Conservation (phyloP, 2,888 invertebrate species). For the Ormyrus labotus region DNA sequence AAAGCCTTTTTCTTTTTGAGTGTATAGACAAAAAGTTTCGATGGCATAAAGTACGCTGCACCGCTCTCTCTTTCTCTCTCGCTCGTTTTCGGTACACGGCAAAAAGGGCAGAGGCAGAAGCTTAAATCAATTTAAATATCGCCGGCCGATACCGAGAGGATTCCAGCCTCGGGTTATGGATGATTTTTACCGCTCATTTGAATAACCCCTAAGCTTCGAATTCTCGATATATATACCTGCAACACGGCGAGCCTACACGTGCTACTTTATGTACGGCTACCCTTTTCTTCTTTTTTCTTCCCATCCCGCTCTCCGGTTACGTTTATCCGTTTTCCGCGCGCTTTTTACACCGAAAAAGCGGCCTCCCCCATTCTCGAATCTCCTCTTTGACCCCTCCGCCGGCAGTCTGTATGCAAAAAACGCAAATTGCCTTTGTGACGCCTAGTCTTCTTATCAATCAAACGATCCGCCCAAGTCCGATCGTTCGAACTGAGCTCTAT, state of each 20-base stretch:
- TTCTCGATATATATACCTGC: slow-evolving; percentile 39
- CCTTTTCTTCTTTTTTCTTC: background rate
- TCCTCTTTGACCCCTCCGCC: background rate
- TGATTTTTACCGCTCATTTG: slow-evolving; percentile 74
- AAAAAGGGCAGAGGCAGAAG: slow-evolving; percentile 42
- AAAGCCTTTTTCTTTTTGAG: slow-evolving; percentile 62
- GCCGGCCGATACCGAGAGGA: slow-evolving; percentile 62
- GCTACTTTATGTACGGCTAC: slow-evolving; percentile 31
- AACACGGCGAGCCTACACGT: slow-evolving; percentile 5
- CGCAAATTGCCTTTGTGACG: slow-evolving; percentile 15
- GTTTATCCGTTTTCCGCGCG: slow-evolving; percentile 32
- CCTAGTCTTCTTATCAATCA: background rate
- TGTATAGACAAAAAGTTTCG: slow-evolving; percentile 62
- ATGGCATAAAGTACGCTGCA: slow-evolving; percentile 57
- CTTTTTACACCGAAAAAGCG: slow-evolving; percentile 22
- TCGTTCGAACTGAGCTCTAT: background rate
- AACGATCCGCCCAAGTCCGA: background rate
- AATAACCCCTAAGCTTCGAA: slow-evolving; percentile 70
- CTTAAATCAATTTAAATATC: slow-evolving; percentile 72
- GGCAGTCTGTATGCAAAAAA: slow-evolving; percentile 24
- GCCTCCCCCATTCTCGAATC: background rate
- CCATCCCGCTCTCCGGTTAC: background rate
- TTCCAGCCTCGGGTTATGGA: slow-evolving; percentile 65
- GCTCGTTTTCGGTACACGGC: background rate
- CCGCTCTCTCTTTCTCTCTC: slow-evolving; percentile 7